These are phyloP conservation scores for Leptopilina boulardi DNA, from an alignment of 1,140 invertebrate species.

Conservation along the genomic window DNA sequence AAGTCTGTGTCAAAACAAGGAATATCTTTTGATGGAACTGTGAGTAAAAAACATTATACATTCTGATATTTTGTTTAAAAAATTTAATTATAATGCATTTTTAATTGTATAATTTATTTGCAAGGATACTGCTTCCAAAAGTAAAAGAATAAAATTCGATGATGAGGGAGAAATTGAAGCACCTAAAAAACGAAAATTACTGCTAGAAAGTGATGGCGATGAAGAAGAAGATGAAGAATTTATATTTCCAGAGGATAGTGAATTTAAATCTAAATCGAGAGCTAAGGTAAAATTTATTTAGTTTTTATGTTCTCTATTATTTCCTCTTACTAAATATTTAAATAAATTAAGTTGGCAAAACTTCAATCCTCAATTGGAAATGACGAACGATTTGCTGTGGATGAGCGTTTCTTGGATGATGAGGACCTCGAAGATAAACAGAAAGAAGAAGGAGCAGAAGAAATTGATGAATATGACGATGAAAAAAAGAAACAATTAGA, in stretches of 20 bases:
- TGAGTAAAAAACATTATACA: not conserved
- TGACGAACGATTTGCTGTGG: constrained; percentile 79
- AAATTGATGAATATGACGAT: constrained; percentile 62
- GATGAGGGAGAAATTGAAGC: constrained; percentile 67
- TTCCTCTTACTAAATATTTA: not conserved
- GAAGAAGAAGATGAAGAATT: constrained; percentile 75
- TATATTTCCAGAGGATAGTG: constrained; percentile 72
- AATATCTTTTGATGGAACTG: not conserved
- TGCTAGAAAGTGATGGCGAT: constrained; percentile 72
- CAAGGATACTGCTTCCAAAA: constrained; percentile 74
- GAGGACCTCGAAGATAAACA: constrained; percentile 53
- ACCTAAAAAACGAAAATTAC: constrained; percentile 62
- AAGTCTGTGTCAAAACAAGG: not conserved
- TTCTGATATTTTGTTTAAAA: too few species aligned
- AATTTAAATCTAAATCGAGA: constrained; percentile 50
- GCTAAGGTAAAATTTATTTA: constrained; percentile 45
- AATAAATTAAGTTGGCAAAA: constrained; percentile 39
- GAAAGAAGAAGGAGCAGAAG: constrained; percentile 50
- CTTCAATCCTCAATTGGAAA: constrained; percentile 68
- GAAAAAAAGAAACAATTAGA: constrained; percentile 78
- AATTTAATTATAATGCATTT: not conserved
- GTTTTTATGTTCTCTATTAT: not conserved
- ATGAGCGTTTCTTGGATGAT: constrained; percentile 78
- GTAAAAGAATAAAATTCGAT: constrained; percentile 79
- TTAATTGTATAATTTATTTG: constrained; percentile 48